A percentile compares a stretch with the other conserved stretches of the same genome.
Evolutionary conservation across 2,113 vertebrate species (phyloP).

Genomic region (Saccopteryx leptura): DNA sequence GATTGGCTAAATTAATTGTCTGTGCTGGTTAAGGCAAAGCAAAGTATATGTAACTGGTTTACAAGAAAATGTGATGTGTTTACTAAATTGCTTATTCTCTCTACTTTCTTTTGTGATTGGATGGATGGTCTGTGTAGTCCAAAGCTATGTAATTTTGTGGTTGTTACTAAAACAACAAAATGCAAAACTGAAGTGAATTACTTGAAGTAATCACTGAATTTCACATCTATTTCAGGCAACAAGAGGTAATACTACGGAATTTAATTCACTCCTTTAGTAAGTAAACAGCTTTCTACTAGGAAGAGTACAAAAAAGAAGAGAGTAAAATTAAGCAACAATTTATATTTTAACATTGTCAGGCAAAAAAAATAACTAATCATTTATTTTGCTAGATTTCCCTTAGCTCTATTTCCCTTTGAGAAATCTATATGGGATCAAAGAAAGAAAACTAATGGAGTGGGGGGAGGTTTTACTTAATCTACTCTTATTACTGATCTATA

Average conservation of each 20-base stretch:
- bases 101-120: background rate
- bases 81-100: background rate
- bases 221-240: background rate
- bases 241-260: background rate
- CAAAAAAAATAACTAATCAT: background rate
- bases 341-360: background rate
- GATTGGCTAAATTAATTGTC: background rate
- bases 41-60: fast-evolving
- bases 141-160: background rate
- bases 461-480: background rate
- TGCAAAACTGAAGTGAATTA: background rate
- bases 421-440: background rate
- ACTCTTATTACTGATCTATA: background rate
- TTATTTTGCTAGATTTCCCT: background rate
- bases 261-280: background rate
- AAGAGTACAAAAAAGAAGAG: background rate
- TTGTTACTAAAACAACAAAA: background rate
- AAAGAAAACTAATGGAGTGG: background rate
- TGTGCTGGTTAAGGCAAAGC: background rate
- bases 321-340: background rate
- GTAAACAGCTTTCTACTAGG: background rate
- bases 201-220: background rate
- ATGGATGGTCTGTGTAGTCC: background rate
- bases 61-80: too few relatives aligned
- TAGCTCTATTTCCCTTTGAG: conserved; percentile 18